Evolutionary conservation across 92 coral and sea anemone species (phyloP), one percentile per base, ranked within the genome.

Genomic region (Parazoanthus atlanticus): DNA sequence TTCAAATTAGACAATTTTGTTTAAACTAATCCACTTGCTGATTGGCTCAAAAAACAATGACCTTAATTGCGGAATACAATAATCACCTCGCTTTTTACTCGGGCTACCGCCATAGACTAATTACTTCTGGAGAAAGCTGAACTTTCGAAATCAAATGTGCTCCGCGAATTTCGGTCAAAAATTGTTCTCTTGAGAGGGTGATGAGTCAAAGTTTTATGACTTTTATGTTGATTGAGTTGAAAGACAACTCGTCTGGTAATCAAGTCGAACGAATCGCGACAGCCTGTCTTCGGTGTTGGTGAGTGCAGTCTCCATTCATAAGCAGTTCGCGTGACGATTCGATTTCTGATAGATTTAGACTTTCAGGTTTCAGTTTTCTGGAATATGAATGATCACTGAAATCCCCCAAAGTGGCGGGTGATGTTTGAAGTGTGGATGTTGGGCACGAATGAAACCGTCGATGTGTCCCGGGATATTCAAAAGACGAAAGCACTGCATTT

Each of bases 401-500:
- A 84, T 43, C 56, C 33, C n/a, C 28, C 36, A 23, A 17, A 74
- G 64, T 32, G 78, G 33, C 41, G 33, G 77, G 56, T 71, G 16
- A 30, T 40, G 58, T 70, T 84, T 69, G 66, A 70, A 71, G 29
- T 54, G 64, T 41, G 41, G 40, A 41, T 83, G 70, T 38, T 80
- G 79, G 46, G 71, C 64, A 31, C 84, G 77, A 65, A 67, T 69
- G 65, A 43, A 82, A 49, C 67, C 65, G 85, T 54, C n/a, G 25
- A 33, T 71, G 87, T 71, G 87, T 40, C 87, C 87, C 87, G 87
- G 87, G 87, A 84, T 84, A 84, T 84, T 84, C 87, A 84, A 84
- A 84, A 84, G 87, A 84, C 77, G 33, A 72, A 84, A 69, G 65
- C 28, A 69, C 87, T 74, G 87, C 87, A 64, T 84, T 84, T 69